phyloP scores from a whole-genome alignment of 2,888 invertebrate species.

The Plagodis dolabraria region DNA sequence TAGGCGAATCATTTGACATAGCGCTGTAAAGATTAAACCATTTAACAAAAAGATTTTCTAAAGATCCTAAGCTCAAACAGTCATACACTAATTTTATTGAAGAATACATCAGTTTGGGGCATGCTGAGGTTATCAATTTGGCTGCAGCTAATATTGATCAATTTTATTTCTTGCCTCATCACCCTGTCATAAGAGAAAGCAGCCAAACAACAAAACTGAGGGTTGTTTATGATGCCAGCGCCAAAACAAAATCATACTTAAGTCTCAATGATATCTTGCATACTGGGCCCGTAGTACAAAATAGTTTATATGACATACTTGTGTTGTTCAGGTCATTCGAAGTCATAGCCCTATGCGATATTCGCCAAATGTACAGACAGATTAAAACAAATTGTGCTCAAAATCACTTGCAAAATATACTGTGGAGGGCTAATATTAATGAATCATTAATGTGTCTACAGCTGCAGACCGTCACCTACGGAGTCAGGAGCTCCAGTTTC shows the following conservation, averaged over 20 bases:
- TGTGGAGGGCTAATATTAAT: too few species aligned
- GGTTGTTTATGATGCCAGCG: too few species aligned
- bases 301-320: background rate
- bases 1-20: background rate
- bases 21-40: background rate
- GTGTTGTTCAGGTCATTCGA: background rate
- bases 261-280: background rate
- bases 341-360: background rate
- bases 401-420: background rate
- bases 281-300: background rate
- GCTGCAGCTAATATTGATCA: background rate
- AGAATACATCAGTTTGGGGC: too few species aligned
- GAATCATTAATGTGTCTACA: too few species aligned
- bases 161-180: background rate
- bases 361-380: background rate
- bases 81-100: background rate
- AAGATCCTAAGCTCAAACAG: background rate
- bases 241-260: too few species aligned
- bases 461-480: too few species aligned
- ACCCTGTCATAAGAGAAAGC: too few species aligned
- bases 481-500: too few species aligned
- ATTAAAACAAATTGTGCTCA: background rate
- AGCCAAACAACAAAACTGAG: too few species aligned
- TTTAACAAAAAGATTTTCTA: background rate
- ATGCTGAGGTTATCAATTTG: background rate